Percentiles rank a stretch among this genome's conserved stretches.
Conservation (phyloP, 2,797 vertebrate species). For the Echiichthys vipera region DNA sequence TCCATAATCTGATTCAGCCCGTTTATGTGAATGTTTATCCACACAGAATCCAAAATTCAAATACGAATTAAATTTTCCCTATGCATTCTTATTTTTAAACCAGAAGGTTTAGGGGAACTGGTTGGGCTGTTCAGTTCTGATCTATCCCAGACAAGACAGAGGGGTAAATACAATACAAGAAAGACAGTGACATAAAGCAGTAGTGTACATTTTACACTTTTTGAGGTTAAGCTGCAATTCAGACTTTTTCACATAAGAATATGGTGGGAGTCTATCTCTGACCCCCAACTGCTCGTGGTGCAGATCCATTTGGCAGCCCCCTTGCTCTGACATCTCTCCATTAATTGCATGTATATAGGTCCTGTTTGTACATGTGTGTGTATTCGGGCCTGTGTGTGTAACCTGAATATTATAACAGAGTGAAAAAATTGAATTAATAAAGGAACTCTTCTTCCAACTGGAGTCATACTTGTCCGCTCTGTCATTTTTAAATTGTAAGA, state of each 20-base stretch:
- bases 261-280: background rate
- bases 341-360: no score
- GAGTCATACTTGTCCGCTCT: no score
- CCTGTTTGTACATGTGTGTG: no score
- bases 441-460: no score
- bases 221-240: slow-evolving; percentile 14
- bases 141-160: slow-evolving; percentile 32
- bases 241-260: background rate
- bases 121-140: slow-evolving; percentile 1
- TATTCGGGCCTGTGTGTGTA: no score
- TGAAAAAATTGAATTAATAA: no score
- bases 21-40: slow-evolving; percentile 12
- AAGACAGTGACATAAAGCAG: slow-evolving; percentile 5
- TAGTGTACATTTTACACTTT: slow-evolving; percentile 2
- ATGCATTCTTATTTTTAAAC: slow-evolving; percentile 41
- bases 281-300: no score
- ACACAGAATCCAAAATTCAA: slow-evolving; percentile 19
- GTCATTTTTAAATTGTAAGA: no score
- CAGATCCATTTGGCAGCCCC: no score
- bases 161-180: background rate
- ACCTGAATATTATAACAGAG: no score
- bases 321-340: no score
- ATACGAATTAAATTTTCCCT: slow-evolving; percentile 17
- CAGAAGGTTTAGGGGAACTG: slow-evolving; percentile 23
- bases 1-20: slow-evolving; percentile 31